Base-by-base conservation (phyloP, 1,140 invertebrate species). In the Helicoverpa armigera region DNA sequence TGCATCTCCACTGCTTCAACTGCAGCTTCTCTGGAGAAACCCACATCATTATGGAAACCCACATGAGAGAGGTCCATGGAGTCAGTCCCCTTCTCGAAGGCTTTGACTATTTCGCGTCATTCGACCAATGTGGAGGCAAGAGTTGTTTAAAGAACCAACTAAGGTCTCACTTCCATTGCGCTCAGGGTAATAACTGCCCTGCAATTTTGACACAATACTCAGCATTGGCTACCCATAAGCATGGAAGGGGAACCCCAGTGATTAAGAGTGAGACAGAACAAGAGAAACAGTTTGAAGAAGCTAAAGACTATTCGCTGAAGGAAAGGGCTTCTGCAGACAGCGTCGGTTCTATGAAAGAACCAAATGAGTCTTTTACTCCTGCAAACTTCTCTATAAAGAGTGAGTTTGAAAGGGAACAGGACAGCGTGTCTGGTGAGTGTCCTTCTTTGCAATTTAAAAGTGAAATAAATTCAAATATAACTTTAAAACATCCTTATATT, bases 261-360 rank as follows among this genome's bases (percentile, higher is more conserved):
- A 93, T 94, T 48, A 94, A 95, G 80, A 89, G 85, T 81, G 93
- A 94, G 70, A 74, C 80, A 12, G 94, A 94, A 31, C 87, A 88
- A 81, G 94, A 95, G n/a, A 94, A 91, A 82, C 86, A 85, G 14
- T 92, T 87, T 75, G 95, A 95, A 56, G 95, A 95, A 86, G 94
- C 93, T 79, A 94, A 93, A 91, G 95, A 95, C 75, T 95, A 95
- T 86, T 95, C 95, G 13, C 89, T 95, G 74, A 95, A 95, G 80
- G 92, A 94, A 80, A 88, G 94, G 70, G 93, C 90, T 16, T 95
- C 93, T 10, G 92, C 86, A 12, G 93, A 94, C 51, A 93, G 92
- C 60, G 78, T 94, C 2, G 81, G 86, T 7, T 94, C 93, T 0
- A 84, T 88, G 85, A 93, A 91, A 60, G 92, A 94, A 16, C 86